phyloP scores from a whole-genome alignment of 2,797 vertebrate species.

The Tragelaphus eurycerus region DNA sequence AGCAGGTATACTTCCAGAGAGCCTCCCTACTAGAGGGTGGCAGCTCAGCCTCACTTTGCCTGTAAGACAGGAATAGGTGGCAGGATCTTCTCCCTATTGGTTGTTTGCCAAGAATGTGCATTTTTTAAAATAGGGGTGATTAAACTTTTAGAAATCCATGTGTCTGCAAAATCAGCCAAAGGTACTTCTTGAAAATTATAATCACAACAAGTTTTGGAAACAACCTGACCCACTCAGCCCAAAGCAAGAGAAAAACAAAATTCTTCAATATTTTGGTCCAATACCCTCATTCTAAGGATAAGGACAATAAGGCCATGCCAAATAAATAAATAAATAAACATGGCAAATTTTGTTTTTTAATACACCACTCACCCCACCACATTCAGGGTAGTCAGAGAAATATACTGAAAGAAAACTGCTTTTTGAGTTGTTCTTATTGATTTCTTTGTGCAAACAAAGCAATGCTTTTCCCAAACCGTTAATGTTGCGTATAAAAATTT shows the following conservation, averaged over 20 bases:
- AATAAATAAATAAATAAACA: neutral
- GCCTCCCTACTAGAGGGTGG: neutral
- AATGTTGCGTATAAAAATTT: neutral
- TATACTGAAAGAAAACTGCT: neutral
- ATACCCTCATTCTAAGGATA: neutral
- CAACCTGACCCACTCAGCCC: neutral
- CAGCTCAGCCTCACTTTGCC: neutral
- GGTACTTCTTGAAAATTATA: conserved; percentile 39
- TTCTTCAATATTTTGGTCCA: neutral
- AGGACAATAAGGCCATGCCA: neutral
- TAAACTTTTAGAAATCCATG: conserved; percentile 45
- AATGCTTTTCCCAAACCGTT: conserved; percentile 26
- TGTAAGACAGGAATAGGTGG: neutral
- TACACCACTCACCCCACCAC: neutral
- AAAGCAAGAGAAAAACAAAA: conserved; percentile 46
- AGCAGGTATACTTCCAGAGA: neutral
- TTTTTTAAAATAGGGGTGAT: conserved; percentile 41
- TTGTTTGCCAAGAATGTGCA: conserved; percentile 8
- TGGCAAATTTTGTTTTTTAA: neutral
- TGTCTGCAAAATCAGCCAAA: conserved; percentile 41
- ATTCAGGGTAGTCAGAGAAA: neutral
- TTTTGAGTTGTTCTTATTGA: neutral
- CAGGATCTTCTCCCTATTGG: neutral
- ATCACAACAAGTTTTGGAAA: conserved; percentile 44
- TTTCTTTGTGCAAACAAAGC: conserved; percentile 28